Percentiles rank a stretch among this genome's conserved stretches.
phyloP scores from a whole-genome alignment of 2,113 vertebrate species.

The Phrynocephalus versicolor region DNA sequence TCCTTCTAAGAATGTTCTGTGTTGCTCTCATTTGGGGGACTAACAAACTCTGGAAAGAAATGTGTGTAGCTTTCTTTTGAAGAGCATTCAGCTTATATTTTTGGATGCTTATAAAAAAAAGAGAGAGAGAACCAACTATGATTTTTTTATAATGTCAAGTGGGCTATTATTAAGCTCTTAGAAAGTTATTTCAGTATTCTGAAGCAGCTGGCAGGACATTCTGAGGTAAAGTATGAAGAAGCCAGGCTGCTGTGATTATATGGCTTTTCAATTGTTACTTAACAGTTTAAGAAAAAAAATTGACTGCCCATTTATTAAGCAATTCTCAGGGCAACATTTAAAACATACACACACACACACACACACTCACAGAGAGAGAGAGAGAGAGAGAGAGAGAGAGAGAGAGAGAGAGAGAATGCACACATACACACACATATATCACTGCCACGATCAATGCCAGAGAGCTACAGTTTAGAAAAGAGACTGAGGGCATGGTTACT shows the following conservation, averaged over 20 bases:
- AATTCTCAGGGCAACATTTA: slow-evolving; percentile 8
- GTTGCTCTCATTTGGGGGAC: neutral
- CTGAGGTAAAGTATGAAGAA: slow-evolving; percentile 28
- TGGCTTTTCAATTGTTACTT: slow-evolving; percentile 28
- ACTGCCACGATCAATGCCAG: too few species aligned
- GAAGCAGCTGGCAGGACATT: slow-evolving; percentile 17
- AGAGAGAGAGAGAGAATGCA: too few species aligned
- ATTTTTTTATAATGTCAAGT: slow-evolving; percentile 2
- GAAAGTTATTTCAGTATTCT: neutral
- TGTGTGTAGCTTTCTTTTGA: slow-evolving; percentile 1
- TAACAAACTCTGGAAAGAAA: neutral
- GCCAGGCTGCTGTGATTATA: slow-evolving; percentile 33
- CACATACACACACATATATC: too few species aligned
- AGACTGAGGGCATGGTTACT: too few species aligned
- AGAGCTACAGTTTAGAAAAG: slow-evolving; percentile 21
- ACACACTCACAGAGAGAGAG: neutral
- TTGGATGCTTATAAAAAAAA: neutral
- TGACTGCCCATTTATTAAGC: slow-evolving; percentile 6
- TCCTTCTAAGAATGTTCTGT: neutral
- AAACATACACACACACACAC: neutral
- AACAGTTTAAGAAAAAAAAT: slow-evolving; percentile 18
- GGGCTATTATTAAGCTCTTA: slow-evolving; percentile 19
- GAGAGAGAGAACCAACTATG: neutral
- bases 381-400: too few species aligned
- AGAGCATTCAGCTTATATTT: neutral